Base-by-base conservation (phyloP, 2,797 vertebrate genomes). In the Antennarius maculatus region DNA sequence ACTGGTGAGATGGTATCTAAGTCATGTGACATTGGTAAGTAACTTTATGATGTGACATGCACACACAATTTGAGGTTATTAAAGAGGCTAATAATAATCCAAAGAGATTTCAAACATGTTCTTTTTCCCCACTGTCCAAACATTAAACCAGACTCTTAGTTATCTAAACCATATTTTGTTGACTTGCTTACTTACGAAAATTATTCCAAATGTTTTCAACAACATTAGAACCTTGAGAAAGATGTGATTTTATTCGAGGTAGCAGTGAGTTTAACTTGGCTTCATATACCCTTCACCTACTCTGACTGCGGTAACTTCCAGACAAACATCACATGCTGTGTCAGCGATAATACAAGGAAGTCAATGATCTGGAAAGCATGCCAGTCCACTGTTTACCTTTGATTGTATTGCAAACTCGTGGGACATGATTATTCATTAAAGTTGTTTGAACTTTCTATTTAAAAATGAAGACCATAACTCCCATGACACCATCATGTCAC, bases 1-100 rank as follows among this genome's bases (percentile, higher is more conserved):
- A 77, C 47, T 66, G 56, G 52, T 54, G 52, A 34, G 48, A 49
- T 42, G 46, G 50, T 66, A 79, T 75, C 49, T 68, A 60, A 28
- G 57, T 68, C 61, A 69, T 74, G 62, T 52, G 14, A 50, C 23
- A 37, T 15, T 49, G 2, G 14, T 2, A 51, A 51, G 14, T 53
- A 1, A 54, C 16, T 50, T 5, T 28, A n/a, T 43, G 16, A 5
- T 9, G 23, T 12, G 11, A 31, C n/a, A 10, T 34, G 11, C 41
- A 50, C 12, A n/a, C 34, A 48, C 54, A 57, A 2, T 43, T 28
- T 54, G 14, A 37, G 31, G 52, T 13, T 12, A 34, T 53, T 23
- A 28, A 17, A 42, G 29, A 39, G 37, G 37, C 23, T 23, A 23
- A 23, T 49, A 42, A 11, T 14, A 49, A 8, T 17, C 27, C 23